Evolutionary conservation across 1,140 invertebrate genomes (phyloP), one percentile per base, ranked within the genome.

Genomic region (Bemisia tabaci): DNA sequence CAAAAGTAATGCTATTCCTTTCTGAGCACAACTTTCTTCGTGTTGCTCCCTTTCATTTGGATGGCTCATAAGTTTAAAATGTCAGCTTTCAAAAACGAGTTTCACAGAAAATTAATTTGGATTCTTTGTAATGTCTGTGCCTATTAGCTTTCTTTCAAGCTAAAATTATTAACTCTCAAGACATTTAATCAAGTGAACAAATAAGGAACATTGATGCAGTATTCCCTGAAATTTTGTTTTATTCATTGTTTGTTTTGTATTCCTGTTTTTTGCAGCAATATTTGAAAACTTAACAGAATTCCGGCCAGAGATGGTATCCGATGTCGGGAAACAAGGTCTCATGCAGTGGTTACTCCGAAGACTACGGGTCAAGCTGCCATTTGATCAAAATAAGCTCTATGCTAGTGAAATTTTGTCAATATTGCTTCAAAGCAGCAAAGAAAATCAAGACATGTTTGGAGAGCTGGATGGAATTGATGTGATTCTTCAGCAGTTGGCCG

Each of bases 381-480:
- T 98, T 81, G 94, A 98, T 82, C 86, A 83, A 0, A 99, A 98
- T 74, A 98, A 98, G 80, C 79, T 98, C 26, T 99, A 98, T 79
- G 87, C 88, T 17, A 95, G 90, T 78, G 97, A 99, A 84, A 90
- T 99, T 63, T 78, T 99, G 21, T 94, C 95, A 25, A 98, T 98
- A 77, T 78, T 99, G 12, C 78, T 99, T 25, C 97, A 99, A 82
- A 88, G 90, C 67, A 89, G 88, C 71, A 85, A 87, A 70, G 90
- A 91, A 72, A 94, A 93, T 74, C 83, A 90, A 69, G 81, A 89
- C 68, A 76, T 92, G 60, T 79, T 97, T 5, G 96, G 95, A 27
- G 90, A 95, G 72, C 73, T 94, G 22, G 95, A 98, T 78, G 96
- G 96, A 5, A 97, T 99, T 74, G 97, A 99, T 82, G 89, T 96